phyloP scores from a whole-genome alignment of 1,140 invertebrate species.

The Trialeurodes vaporariorum region DNA sequence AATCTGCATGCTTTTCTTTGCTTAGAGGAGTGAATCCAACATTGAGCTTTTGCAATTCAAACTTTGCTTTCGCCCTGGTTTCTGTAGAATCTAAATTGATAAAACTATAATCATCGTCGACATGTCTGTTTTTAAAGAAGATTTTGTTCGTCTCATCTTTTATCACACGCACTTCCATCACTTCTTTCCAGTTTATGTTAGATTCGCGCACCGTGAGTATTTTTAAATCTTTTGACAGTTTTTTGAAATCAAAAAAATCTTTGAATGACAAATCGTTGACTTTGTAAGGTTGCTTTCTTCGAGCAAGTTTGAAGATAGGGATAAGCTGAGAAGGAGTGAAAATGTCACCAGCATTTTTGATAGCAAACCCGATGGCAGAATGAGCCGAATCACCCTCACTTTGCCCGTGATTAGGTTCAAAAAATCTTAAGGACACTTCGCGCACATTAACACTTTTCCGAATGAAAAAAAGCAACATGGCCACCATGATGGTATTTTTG shows the following conservation, averaged over 20 bases:
- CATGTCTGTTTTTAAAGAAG: background rate
- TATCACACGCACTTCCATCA: slow-evolving; percentile 10
- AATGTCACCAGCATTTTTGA: slow-evolving; percentile 6
- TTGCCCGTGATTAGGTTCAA: slow-evolving; percentile 12
- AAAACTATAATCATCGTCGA: background rate
- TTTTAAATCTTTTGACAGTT: slow-evolving; percentile 5
- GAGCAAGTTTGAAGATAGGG: background rate
- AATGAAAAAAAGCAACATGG: slow-evolving; percentile 11
- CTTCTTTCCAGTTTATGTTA: slow-evolving; percentile 9
- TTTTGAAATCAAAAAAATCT: background rate
- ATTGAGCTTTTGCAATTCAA: background rate
- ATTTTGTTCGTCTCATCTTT: slow-evolving; percentile 9
- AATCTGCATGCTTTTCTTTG: slow-evolving; percentile 11
- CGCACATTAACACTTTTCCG: background rate
- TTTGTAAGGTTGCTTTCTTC: background rate
- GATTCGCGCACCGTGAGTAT: slow-evolving; percentile 3
- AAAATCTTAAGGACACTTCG: slow-evolving; percentile 8
- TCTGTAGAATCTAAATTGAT: background rate
- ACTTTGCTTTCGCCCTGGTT: background rate
- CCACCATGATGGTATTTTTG: slow-evolving; percentile 8
- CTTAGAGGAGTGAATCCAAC: background rate
- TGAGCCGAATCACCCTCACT: slow-evolving; percentile 12
- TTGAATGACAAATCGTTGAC: background rate
- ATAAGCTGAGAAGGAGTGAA: slow-evolving; percentile 7
- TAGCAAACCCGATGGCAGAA: slow-evolving; percentile 8